These are phyloP conservation scores for Pemphredon lugubris DNA, from an alignment of 2,888 invertebrate species.

Conservation along the genomic window DNA sequence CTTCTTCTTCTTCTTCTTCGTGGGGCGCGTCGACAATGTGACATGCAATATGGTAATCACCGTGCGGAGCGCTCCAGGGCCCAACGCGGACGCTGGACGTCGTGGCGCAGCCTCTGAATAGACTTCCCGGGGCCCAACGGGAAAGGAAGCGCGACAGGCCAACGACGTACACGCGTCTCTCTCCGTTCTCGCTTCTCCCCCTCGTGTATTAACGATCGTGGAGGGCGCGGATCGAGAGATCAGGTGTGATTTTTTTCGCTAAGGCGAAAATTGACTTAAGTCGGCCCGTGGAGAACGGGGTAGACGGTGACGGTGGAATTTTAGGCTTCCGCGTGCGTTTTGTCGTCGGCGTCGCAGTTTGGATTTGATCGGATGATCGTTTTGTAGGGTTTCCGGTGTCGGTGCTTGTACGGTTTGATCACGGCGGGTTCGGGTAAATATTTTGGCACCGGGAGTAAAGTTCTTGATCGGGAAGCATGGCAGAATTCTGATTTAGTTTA, in stretches of 20 bases:
- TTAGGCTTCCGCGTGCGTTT: background rate
- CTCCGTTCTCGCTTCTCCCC: constrained; percentile 32
- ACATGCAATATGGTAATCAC: constrained; percentile 77
- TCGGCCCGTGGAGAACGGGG: background rate
- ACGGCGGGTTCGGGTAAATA: no score
- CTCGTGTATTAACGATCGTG: constrained; percentile 24
- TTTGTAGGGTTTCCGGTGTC: constrained; percentile 9
- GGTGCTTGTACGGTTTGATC: no score
- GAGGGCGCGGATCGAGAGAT: constrained; percentile 66
- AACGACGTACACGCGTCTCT: constrained; percentile 70
- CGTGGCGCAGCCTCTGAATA: constrained; percentile 70
- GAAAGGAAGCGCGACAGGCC: constrained; percentile 69
- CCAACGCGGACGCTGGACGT: constrained; percentile 66
- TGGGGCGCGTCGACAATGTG: constrained; percentile 74
- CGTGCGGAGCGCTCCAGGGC: constrained; percentile 65
- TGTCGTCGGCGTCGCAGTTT: background rate
- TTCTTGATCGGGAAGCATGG: no score
- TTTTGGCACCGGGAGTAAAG: no score
- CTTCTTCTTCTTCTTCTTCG: constrained; percentile 52
- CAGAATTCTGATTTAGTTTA: no score
- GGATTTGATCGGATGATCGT: background rate
- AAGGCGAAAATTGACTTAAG: constrained; percentile 54
- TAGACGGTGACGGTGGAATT: background rate
- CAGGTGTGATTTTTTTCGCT: constrained; percentile 61
- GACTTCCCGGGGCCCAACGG: constrained; percentile 66